Base-by-base conservation (phyloP, 2,113 vertebrate species). In the Pomatostomus ruficeps region DNA sequence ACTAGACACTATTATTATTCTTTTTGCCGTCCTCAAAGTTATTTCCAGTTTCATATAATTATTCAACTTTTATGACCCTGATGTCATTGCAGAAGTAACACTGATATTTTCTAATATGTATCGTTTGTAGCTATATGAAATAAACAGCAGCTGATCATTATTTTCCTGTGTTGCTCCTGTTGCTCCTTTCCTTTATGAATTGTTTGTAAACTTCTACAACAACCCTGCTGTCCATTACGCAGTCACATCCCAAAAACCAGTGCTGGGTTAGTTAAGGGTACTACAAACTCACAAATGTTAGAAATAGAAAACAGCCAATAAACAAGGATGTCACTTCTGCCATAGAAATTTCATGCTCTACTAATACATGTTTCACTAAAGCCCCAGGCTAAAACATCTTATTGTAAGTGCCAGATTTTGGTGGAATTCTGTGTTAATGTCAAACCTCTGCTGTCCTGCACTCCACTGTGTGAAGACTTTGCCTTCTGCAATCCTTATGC, bases 41-140 rank as follows among this genome's bases (percentile, higher is more conserved):
- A 71, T 86, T 93, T 88, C 68, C 35, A 80, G 49, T 95, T 95
- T 92, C 55, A 62, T 49, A 28, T n/a, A 83, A 55, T 71, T 42
- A 59, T 58, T 94, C 83, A 90, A 36, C 10, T 83, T 54, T 74
- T 86, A 84, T 51, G 75, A 75, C 33, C 10, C 33, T 52, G 21
- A 17, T 88, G 51, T 58, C 13, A 5, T 5, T 73, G 59, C 36
- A 77, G 54, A 86, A 93, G 45, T 36, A 75, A 70, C 26, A 83
- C 6, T 55, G 35, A 2, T 63, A 51, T 84, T 77, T 80, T 90
- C 85, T 77, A 65, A 28, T 31, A 61, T 24, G 14, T 33, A 42
- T 45, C 72, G 25, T 73, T 83, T 88, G 35, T 63, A 88, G 46
- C 20, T 51, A 24, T 42, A 63, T 86, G 22, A 94, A 88, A 86